These are phyloP conservation scores for Caenorhabditis briggsae DNA, from an alignment of 1,140 invertebrate species.

Conservation along the genomic window DNA sequence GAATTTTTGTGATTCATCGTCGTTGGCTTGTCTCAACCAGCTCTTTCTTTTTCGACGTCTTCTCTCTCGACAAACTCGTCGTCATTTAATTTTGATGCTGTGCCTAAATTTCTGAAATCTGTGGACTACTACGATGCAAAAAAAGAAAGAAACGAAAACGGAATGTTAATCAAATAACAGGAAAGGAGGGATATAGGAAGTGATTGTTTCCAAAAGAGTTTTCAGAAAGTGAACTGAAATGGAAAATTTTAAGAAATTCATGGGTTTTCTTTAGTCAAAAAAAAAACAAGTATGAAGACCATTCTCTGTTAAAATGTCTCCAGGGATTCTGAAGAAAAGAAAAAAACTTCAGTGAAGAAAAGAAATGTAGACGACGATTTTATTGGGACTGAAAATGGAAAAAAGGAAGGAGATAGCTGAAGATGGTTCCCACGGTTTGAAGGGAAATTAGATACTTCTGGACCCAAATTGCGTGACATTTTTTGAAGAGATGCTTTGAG, in stretches of 20 bases:
- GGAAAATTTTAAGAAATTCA: neutral
- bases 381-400: conserved; percentile 35
- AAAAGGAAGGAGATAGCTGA: neutral
- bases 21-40: neutral
- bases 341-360: neutral
- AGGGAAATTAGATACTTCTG: conserved; percentile 48
- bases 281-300: conserved; percentile 45
- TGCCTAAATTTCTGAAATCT: conserved; percentile 33
- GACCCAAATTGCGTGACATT: conserved; percentile 34
- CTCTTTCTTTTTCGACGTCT: conserved; percentile 2
- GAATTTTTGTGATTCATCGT: conserved; percentile 34
- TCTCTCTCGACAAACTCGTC: conserved; percentile 25
- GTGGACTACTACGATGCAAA: conserved; percentile 14
- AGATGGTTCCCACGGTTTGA: conserved; percentile 41
- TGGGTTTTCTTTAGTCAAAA: neutral
- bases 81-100: conserved; percentile 29
- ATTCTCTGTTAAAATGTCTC: conserved; percentile 18
- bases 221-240: too few relatives aligned
- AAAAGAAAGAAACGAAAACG: neutral
- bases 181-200: too few relatives aligned
- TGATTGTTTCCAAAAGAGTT: too few relatives aligned
- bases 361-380: neutral
- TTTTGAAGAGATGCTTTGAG: conserved; percentile 8
- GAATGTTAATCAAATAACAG: conserved; percentile 19
- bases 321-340: conserved; percentile 21